Evolutionary conservation across 1,140 invertebrate species (phyloP).

Genomic region (Dreissena polymorpha): DNA sequence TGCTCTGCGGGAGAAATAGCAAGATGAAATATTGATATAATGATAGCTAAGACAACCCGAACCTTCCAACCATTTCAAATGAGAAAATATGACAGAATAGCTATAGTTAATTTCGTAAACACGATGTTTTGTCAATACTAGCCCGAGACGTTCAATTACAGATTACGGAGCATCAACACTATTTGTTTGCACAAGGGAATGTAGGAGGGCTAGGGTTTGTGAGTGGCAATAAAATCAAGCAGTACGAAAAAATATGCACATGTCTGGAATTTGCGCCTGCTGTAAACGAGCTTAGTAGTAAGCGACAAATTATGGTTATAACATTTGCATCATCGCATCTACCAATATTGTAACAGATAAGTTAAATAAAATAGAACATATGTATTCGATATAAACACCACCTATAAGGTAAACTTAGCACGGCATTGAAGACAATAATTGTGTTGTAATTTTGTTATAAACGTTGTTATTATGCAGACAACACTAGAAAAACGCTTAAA

Average conservation of each 20-base stretch:
- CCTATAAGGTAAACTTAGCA: slow-evolving; percentile 89
- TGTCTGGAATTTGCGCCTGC: too few relatives aligned
- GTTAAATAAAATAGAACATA: too few relatives aligned
- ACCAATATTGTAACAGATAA: too few relatives aligned
- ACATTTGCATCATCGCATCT: too few relatives aligned
- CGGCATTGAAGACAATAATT: slow-evolving; percentile 81
- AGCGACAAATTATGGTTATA: too few relatives aligned
- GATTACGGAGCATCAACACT: not conserved
- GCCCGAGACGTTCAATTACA: slow-evolving; percentile 4
- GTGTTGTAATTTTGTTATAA: slow-evolving; percentile 73
- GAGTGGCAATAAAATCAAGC: too few relatives aligned
- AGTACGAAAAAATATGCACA: too few relatives aligned
- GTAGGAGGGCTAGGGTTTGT: too few relatives aligned
- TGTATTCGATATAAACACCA: slow-evolving; percentile 80
- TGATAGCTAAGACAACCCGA: not conserved
- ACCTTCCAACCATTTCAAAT: too few relatives aligned
- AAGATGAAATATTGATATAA: slow-evolving; percentile 48
- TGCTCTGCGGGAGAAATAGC: slow-evolving; percentile 66
- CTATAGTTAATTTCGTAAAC: slow-evolving; percentile 4
- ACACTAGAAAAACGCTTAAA: slow-evolving; percentile 27
- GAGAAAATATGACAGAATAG: slow-evolving; percentile 4
- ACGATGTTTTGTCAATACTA: not conserved
- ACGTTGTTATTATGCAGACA: slow-evolving; percentile 92
- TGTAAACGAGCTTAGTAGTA: too few relatives aligned
- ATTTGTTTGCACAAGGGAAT: too few relatives aligned